Evolutionary conservation across 2,888 invertebrate genomes (phyloP).

Genomic region (Prostheceraeus crozeri): DNA sequence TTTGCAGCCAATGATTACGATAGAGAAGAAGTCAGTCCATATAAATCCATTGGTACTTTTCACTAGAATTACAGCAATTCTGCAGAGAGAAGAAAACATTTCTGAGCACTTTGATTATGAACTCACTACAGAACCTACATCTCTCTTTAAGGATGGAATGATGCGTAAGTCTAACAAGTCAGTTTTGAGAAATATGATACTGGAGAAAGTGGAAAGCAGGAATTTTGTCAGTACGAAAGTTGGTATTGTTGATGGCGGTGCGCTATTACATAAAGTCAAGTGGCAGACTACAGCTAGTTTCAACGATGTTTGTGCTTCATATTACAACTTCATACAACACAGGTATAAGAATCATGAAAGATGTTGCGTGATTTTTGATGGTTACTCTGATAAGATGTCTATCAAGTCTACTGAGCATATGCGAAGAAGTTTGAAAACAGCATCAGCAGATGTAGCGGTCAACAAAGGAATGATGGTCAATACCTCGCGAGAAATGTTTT

Average conservation of each 20-base stretch:
- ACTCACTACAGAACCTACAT: conserved; percentile 19
- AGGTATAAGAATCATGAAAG: too few relatives aligned
- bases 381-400: too few relatives aligned
- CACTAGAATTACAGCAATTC: neutral
- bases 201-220: neutral
- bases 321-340: neutral
- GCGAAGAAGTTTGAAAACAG: too few relatives aligned
- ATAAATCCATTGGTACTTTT: conserved; percentile 16
- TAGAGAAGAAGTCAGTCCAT: conserved; percentile 2
- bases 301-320: neutral
- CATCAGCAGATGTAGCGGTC: too few relatives aligned
- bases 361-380: too few relatives aligned
- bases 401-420: too few relatives aligned
- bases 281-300: neutral
- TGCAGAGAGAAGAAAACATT: neutral
- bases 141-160: conserved; percentile 3
- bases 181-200: conserved; percentile 2
- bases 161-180: conserved; percentile 29
- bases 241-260: neutral
- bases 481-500: too few relatives aligned
- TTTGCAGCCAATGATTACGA: neutral
- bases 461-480: too few relatives aligned
- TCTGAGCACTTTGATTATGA: conserved; percentile 20
- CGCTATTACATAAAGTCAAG: conserved; percentile 8
- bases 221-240: neutral